Conservation (phyloP, 2,797 vertebrate genomes). For the Galaxias olidus region DNA sequence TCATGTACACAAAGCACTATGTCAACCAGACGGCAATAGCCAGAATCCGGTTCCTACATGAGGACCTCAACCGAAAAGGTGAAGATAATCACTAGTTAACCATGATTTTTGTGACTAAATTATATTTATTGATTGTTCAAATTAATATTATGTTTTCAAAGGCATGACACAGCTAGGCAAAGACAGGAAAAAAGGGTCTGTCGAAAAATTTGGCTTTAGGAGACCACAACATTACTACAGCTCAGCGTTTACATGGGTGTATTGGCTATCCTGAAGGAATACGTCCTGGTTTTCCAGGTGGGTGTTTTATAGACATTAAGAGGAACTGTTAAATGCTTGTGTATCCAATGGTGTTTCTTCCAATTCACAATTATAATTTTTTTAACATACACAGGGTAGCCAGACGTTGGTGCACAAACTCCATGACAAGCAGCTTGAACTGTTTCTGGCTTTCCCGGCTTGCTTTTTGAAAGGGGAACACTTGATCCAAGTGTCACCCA, state of each 20-base stretch:
- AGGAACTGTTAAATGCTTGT: not conserved
- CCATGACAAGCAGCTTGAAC: constrained; percentile 29
- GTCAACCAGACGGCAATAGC: not conserved
- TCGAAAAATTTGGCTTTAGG: not conserved
- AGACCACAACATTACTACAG: constrained; percentile 9
- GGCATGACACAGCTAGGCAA: constrained; percentile 12
- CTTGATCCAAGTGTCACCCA: not conserved
- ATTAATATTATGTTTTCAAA: constrained; percentile 9
- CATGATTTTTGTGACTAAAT: not conserved
- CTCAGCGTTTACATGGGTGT: constrained; percentile 5
- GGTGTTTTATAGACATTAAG: not conserved
- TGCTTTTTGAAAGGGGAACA: constrained; percentile 12
- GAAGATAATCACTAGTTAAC: constrained; percentile 4
- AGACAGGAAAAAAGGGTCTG: not conserved
- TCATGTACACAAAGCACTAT: constrained; percentile 6
- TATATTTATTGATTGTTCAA: constrained; percentile 1
- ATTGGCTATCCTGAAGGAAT: not conserved
- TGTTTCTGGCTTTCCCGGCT: constrained; percentile 26
- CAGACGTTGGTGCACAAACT: constrained; percentile 36
- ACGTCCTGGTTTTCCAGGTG: constrained; percentile 11
- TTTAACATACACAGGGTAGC: constrained; percentile 33
- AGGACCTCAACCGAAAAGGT: constrained; percentile 16
- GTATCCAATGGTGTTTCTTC: constrained; percentile 3
- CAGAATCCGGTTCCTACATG: not conserved
- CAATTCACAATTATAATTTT: too few relatives aligned